Percentiles rank a stretch among this genome's conserved stretches.
Conservation (phyloP, 1,140 invertebrate species). For the Bactericera cockerelli region DNA sequence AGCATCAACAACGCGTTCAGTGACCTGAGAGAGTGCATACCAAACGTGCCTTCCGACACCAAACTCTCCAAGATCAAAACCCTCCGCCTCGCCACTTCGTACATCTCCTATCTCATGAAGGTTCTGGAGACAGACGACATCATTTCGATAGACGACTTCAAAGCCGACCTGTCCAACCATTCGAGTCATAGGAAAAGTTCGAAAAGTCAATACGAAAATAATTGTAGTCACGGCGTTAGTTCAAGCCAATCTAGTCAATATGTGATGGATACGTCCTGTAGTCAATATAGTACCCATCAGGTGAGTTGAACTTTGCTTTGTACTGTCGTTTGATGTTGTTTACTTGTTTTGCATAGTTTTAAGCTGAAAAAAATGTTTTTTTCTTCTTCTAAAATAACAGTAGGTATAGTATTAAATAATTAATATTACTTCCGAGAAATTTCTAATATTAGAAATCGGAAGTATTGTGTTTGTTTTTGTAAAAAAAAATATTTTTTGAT, state of each 20-base stretch:
- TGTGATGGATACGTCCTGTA: no score
- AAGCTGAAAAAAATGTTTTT: no score
- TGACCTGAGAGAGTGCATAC: constrained; percentile 80
- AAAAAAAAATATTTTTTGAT: no score
- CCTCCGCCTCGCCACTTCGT: constrained; percentile 71
- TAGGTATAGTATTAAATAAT: no score
- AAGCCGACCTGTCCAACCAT: constrained; percentile 47
- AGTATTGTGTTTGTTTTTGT: no score
- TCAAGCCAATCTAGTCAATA: not conserved
- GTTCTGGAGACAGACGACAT: constrained; percentile 54
- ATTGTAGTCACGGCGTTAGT: not conserved
- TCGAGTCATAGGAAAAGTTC: constrained; percentile 9
- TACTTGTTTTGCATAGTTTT: no score
- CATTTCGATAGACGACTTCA: constrained; percentile 53
- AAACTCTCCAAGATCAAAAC: constrained; percentile 78
- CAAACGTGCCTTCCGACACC: constrained; percentile 87
- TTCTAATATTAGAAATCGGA: no score
- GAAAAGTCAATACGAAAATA: not conserved
- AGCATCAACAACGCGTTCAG: constrained; percentile 92
- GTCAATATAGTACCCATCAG: no score
- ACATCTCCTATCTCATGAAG: constrained; percentile 77
- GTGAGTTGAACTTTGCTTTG: no score
- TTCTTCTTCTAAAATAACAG: no score
- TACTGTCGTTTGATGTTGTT: no score
- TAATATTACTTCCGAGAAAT: no score